phyloP scores from a whole-genome alignment of 2,797 vertebrate species.

The Setipinna tenuifilis region DNA sequence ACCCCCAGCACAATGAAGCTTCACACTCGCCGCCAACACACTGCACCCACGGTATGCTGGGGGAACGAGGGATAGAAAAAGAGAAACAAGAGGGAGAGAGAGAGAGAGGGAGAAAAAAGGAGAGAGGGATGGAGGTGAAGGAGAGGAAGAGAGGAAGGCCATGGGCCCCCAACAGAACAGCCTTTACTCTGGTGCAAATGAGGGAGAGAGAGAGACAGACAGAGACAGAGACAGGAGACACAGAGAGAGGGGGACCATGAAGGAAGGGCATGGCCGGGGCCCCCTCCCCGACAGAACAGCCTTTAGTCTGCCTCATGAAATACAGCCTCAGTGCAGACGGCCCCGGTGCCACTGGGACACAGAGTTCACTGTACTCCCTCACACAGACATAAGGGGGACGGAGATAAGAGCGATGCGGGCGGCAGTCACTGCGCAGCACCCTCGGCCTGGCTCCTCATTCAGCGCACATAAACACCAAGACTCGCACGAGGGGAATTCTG shows the following conservation, averaged over 20 bases:
- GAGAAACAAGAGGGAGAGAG: too few species aligned
- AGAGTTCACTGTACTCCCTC: too few species aligned
- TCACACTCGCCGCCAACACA: conserved; percentile 40
- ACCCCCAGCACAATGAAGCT: conserved; percentile 57
- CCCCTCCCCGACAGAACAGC: too few species aligned
- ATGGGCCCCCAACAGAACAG: too few species aligned
- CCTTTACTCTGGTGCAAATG: too few species aligned
- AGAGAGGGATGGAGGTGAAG: background rate
- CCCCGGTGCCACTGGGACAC: too few species aligned
- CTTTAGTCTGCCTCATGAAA: too few species aligned
- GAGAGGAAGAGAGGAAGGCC: background rate
- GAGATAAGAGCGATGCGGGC: background rate
- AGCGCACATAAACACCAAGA: background rate
- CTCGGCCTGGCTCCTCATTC: too few species aligned
- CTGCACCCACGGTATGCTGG: background rate
- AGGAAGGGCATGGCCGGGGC: too few species aligned
- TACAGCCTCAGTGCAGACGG: background rate
- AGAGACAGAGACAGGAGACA: background rate
- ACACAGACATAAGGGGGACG: background rate
- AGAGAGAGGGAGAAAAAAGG: background rate
- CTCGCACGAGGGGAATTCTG: background rate
- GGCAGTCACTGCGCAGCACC: too few species aligned
- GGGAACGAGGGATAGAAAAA: background rate
- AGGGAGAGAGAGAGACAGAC: background rate
- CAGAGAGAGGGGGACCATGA: too few species aligned